Evolutionary conservation across 2,797 vertebrate species (phyloP), one percentile per base, ranked within the genome.

Genomic region (Tinamus major): DNA sequence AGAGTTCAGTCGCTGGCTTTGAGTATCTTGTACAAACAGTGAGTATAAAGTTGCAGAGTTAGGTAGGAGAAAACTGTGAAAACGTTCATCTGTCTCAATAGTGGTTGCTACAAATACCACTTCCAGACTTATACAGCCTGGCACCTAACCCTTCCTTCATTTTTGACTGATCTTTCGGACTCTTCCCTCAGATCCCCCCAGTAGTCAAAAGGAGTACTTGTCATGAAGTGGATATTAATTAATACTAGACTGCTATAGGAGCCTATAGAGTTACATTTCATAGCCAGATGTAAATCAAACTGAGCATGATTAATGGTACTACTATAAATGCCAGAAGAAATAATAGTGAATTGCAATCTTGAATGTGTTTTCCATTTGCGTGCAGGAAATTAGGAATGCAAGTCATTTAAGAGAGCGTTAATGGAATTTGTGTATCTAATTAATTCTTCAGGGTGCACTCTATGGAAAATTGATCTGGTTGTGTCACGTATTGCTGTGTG

Each of bases 341-440:
- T 2, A 74, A 69, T 16, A 68, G 51, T 71, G 4, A 87, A 90
- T 92, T 5, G 1, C 31, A 55, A 19, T 68, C 63, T 78, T 80
- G 62, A 70, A 91, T 35, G 29, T 5, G 39, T 83, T 94, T 92
- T 72, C 46, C 82, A 0, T 71, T 90, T 51, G 6, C 48, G 8
- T 78, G 69, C 51, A 84, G 61, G 88, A 94, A 94, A 91, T 56
- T 8, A 79, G 41, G 53, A 76, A 65, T 82, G 76, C 21, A 82
- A 79, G 76, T 72, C 7, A 84, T 87, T 65, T 85, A 81, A 74
- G 56, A 12, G 0, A 56, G 51, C 79, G 13, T 85, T 94, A 85
- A 92, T 79, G 64, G 21, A 74, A 92, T 76, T 24, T 88, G 31
- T 89, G 49, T 74, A 59, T 79, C 72, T 85, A 85, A 93, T 96